These are phyloP conservation scores for Lethenteron reissneri DNA, from an alignment of 2,113 vertebrate genomes.

Conservation along the genomic window DNA sequence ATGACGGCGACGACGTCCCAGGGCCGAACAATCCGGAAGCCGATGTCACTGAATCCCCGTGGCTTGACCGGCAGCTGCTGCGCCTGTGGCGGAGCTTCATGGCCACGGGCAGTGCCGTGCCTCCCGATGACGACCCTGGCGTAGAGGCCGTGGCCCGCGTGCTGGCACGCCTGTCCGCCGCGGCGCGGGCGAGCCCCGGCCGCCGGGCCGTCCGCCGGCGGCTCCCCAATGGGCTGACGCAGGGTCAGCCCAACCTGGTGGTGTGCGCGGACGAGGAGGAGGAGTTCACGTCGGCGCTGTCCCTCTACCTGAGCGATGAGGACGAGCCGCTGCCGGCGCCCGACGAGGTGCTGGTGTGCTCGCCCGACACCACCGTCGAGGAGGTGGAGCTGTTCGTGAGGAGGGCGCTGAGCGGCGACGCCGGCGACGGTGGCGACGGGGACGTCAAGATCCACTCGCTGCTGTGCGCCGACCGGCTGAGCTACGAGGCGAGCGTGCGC, in stretches of 20 bases:
- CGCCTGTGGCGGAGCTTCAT: no score
- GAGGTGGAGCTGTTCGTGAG: constrained; percentile 59
- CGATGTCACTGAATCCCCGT: no score
- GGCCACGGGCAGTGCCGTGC: no score
- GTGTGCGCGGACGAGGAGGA: constrained; percentile 34
- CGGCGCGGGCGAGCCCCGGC: no score
- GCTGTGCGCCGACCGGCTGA: constrained; percentile 48
- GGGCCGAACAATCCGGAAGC: no score
- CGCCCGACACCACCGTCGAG: constrained; percentile 36
- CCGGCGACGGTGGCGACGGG: constrained; percentile 10
- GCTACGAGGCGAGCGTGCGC: constrained; percentile 51
- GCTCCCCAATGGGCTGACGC: constrained; percentile 30
- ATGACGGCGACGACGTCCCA: no score
- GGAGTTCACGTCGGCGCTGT: constrained; percentile 42
- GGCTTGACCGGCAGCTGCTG: no score
- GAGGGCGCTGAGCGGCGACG: constrained; percentile 32
- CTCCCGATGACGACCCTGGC: no score
- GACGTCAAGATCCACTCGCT: constrained; percentile 47
- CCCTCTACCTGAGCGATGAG: constrained; percentile 52
- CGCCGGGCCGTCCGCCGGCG: constrained; percentile 16
- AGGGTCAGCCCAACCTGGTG: constrained; percentile 53
- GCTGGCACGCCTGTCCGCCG: no score
- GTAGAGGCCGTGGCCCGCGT: no score
- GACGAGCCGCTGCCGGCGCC: constrained; percentile 41
- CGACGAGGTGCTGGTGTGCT: constrained; percentile 68